A percentile compares a stretch with the other conserved stretches of the same genome.
phyloP scores from a whole-genome alignment of 2,888 invertebrate genomes.

The Ormyrus pomaceus region DNA sequence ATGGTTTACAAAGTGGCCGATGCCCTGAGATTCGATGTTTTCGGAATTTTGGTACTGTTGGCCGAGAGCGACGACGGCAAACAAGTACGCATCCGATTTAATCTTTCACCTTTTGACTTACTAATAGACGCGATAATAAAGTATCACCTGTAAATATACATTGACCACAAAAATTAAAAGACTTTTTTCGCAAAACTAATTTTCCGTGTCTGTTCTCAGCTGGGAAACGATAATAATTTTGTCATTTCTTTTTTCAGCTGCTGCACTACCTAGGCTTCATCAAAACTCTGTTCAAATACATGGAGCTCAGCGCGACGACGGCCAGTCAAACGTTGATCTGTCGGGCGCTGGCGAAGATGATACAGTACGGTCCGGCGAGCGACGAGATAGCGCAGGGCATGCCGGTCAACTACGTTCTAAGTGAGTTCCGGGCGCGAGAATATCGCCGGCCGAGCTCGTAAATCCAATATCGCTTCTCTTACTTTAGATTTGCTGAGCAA shows the following conservation, averaged over 20 bases:
- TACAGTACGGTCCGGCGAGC: slow-evolving; percentile 61
- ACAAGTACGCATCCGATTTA: slow-evolving; percentile 60
- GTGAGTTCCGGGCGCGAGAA: slow-evolving; percentile 43
- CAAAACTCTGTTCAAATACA: slow-evolving; percentile 45
- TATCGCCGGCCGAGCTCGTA: no score
- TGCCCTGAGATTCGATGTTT: slow-evolving; percentile 55
- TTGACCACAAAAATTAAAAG: no score
- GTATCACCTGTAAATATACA: no score
- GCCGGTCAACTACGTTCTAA: slow-evolving; percentile 57
- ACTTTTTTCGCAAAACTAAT: no score
- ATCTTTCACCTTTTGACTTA: no score
- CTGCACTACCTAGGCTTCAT: slow-evolving; percentile 63
- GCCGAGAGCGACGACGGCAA: slow-evolving; percentile 61
- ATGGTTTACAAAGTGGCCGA: slow-evolving; percentile 58
- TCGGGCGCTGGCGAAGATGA: slow-evolving; percentile 65
- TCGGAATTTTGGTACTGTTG: slow-evolving; percentile 63
- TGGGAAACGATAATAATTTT: no score
- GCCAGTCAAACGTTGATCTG: slow-evolving; percentile 52
- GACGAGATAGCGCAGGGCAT: slow-evolving; percentile 62
- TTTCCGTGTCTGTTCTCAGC: no score
- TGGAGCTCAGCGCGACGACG: background rate
- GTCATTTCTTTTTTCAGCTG: slow-evolving; percentile 56
- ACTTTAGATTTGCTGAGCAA: slow-evolving; percentile 52
- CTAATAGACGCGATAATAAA: no score
- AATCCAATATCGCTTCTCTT: no score